Evolutionary conservation across 2,888 invertebrate species (phyloP).

Genomic region (Tipula helvola): DNA sequence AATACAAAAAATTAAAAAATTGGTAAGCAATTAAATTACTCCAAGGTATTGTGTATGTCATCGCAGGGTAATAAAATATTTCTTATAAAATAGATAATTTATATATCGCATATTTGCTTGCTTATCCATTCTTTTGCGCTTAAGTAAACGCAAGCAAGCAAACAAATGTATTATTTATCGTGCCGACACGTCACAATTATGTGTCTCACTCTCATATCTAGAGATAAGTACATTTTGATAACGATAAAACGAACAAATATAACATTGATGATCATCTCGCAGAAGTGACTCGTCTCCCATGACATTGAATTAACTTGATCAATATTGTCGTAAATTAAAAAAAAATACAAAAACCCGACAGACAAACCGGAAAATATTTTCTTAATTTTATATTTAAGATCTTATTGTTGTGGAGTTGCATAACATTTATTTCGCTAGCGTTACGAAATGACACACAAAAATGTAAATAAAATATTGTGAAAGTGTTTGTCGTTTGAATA

Average conservation of each 20-base stretch:
- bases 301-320: neutral
- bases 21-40: conserved; percentile 13
- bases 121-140: neutral
- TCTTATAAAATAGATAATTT: neutral
- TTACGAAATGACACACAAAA: neutral
- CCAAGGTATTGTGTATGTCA: conserved; percentile 15
- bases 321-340: neutral
- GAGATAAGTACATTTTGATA: neutral
- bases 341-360: neutral
- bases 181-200: neutral
- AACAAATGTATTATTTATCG: neutral
- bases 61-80: conserved; percentile 6
- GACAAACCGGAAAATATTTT: neutral
- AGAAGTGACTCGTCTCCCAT: neutral
- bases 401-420: neutral
- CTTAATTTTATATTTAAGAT: too few species aligned
- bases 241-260: neutral
- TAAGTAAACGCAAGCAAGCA: neutral
- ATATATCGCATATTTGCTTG: neutral
- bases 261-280: too few species aligned
- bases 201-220: neutral
- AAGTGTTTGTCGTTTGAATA: neutral
- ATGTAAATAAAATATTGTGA: neutral
- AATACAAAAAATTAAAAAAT: conserved; percentile 24
- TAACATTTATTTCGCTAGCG: neutral